Evolutionary conservation across 2,888 invertebrate genomes (phyloP).

Genomic region (Trisateles emortualis): DNA sequence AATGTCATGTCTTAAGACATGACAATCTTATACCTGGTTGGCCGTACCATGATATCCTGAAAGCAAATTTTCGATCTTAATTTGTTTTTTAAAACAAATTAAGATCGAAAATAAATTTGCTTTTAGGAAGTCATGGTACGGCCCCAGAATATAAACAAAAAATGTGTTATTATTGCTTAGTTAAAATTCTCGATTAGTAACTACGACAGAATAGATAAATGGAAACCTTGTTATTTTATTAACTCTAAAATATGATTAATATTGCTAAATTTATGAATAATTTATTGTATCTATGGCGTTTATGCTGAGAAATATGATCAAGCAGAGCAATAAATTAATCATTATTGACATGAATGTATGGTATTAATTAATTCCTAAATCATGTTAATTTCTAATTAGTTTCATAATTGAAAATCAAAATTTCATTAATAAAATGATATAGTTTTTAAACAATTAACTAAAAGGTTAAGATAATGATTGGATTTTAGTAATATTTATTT

Average conservation of each 20-base stretch:
- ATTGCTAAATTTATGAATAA: conserved; percentile 56
- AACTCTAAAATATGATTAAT: conserved; percentile 58
- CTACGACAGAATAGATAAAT: conserved; percentile 10
- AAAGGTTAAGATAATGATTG: background rate
- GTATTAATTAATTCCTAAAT: conserved; percentile 46
- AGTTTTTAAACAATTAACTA: background rate
- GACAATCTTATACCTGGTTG: no score
- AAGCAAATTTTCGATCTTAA: no score
- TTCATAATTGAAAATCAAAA: conserved; percentile 28
- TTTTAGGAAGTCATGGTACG: no score
- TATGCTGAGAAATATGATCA: conserved; percentile 39
- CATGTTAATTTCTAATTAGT: conserved; percentile 38
- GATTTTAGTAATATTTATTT: background rate
- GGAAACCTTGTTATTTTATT: conserved; percentile 55
- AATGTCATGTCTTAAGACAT: no score
- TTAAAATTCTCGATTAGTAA: no score
- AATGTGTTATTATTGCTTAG: background rate
- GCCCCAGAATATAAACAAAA: no score
- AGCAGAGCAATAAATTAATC: conserved; percentile 37
- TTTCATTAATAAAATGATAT: background rate
- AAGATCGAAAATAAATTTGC: no score
- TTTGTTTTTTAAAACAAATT: no score
- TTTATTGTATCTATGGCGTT: conserved; percentile 32
- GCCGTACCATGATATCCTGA: no score
- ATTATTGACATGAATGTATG: conserved; percentile 32